Evolutionary conservation across 1,140 invertebrate species (phyloP), one percentile per base, ranked within the genome.

Genomic region (Heliconius nattereri): DNA sequence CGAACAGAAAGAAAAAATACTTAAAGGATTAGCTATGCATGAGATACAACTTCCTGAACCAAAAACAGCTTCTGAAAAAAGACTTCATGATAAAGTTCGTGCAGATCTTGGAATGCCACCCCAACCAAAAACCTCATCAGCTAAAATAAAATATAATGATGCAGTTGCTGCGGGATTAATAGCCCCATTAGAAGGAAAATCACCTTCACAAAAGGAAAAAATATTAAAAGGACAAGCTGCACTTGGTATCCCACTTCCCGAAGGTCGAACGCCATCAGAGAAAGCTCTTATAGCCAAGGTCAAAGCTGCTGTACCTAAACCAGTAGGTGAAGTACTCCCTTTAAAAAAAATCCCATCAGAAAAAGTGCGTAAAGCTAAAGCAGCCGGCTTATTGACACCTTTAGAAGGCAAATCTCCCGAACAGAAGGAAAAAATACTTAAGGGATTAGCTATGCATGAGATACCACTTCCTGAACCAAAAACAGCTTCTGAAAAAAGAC

Each of bases 1-100:
- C 26, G 45, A 52, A 7, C 78, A 89, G 82, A 88, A 86, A 80
- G 86, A 90, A 83, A 87, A 84, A 76, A 86, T 85, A 40, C 57
- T 90, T 32, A 78, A 81, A 73, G 81, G 75, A 49, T 60, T 82
- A 13, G 83, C 80, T 3, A 72, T 81, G 71, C 54, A 35, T 26
- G 85, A 85, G 19, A 32, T 86, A 13, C 82, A 81, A 20, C 72
- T 88, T 0, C 86, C 87, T n/a, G 83, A 88, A 77, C 83, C 82
- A 0, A 81, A 76, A 81, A 85, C 86, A 19, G 2, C 40, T 37
- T 85, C 85, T 6, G 85, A 89, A 80, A 86, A 85, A 81, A 66
- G 72, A 40, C 13, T 84, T 5, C 84, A 85, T 26, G 76, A 83
- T 57, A 88, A 88, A 79, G 78, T 88, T n/a, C 60, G 73, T 71